Percentiles rank a stretch among this genome's conserved stretches.
phyloP scores from a whole-genome alignment of 2,113 vertebrate species.

The Corynorhinus townsendii region DNA sequence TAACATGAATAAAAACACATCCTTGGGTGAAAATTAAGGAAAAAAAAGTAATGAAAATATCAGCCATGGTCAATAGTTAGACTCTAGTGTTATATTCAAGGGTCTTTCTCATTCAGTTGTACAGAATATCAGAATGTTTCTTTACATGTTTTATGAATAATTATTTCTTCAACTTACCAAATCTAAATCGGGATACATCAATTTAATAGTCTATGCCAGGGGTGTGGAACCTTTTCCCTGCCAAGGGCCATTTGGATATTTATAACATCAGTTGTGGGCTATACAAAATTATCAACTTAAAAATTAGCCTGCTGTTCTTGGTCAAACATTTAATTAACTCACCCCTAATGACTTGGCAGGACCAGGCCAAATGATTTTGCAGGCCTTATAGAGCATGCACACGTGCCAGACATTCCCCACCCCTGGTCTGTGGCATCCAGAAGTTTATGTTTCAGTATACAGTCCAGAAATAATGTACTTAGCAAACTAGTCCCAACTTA shows the following conservation, averaged over 20 bases:
- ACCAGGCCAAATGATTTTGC: no score
- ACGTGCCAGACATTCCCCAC: no score
- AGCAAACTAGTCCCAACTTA: slow-evolving; percentile 5
- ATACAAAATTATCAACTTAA: no score
- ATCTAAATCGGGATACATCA: not conserved
- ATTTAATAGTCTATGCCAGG: not conserved
- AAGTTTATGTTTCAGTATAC: slow-evolving; percentile 7
- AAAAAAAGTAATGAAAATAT: not conserved
- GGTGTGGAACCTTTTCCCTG: no score
- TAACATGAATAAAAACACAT: not conserved
- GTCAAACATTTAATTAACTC: no score
- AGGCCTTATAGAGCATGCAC: no score
- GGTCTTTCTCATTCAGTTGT: not conserved
- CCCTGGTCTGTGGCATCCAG: not conserved
- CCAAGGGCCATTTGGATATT: no score
- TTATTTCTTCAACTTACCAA: not conserved
- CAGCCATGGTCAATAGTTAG: not conserved
- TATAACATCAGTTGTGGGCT: no score
- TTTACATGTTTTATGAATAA: not conserved
- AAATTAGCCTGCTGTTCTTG: no score
- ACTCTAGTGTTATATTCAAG: not conserved
- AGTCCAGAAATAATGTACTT: not conserved
- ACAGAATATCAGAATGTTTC: not conserved
- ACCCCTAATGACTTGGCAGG: no score
- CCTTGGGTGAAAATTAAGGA: not conserved